These are phyloP conservation scores for Colius striatus DNA, from an alignment of 2,113 vertebrate genomes.

Conservation along the genomic window DNA sequence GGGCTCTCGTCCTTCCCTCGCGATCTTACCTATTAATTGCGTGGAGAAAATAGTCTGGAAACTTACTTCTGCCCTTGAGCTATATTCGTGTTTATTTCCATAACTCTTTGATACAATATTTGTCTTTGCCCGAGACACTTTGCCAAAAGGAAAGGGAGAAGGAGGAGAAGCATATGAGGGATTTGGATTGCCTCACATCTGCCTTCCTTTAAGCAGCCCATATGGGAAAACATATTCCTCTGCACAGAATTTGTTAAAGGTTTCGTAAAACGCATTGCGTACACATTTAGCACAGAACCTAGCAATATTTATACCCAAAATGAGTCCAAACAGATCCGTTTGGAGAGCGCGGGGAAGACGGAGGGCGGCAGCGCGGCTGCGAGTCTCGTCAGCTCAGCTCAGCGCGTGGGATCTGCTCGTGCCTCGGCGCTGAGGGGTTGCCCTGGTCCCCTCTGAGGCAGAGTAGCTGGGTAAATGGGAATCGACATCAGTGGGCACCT, in stretches of 20 bases:
- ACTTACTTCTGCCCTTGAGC: conserved; percentile 68
- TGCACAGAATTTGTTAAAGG: conserved; percentile 69
- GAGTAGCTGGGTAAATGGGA: neutral
- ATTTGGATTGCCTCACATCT: conserved; percentile 73
- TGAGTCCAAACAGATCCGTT: conserved; percentile 66
- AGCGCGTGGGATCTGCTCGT: neutral
- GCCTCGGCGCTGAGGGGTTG: neutral
- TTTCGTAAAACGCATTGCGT: neutral
- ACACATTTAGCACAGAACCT: conserved; percentile 37
- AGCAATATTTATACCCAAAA: conserved; percentile 50
- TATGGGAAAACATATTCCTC: conserved; percentile 79
- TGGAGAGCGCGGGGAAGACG: conserved; percentile 49
- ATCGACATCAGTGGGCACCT: accelerated
- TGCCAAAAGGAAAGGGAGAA: conserved; percentile 66
- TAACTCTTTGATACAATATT: conserved; percentile 67
- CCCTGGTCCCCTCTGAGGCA: neutral
- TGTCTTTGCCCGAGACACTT: conserved; percentile 70
- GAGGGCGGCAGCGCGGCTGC: conserved; percentile 20
- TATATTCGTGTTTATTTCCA: conserved; percentile 67
- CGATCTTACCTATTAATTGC: conserved; percentile 43
- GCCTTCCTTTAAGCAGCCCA: conserved; percentile 72
- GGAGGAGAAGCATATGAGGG: conserved; percentile 59
- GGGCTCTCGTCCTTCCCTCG: neutral
- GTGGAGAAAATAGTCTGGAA: conserved; percentile 56
- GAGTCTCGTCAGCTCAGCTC: conserved; percentile 33